Conservation (phyloP, 2,113 vertebrate species). For the human (Homo sapiens) region DNA sequence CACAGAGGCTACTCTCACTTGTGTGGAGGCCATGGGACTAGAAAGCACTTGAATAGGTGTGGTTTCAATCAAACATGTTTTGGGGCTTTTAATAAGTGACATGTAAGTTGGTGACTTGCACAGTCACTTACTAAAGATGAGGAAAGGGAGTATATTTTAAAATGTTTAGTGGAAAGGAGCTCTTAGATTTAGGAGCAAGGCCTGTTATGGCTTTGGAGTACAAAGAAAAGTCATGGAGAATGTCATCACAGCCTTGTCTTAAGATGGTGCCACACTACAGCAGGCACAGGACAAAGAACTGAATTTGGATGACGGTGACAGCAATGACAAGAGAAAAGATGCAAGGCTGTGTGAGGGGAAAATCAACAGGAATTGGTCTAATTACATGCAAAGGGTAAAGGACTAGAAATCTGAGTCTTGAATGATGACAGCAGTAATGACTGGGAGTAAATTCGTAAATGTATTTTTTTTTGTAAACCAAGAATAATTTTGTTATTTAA, state of each 20-base stretch:
- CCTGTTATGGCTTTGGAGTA: neutral
- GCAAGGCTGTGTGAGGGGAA: neutral
- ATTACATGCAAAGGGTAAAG: neutral
- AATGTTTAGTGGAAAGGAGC: neutral
- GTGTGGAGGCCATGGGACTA: neutral
- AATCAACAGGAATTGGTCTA: neutral
- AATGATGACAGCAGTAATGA: neutral
- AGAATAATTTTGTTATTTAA: slow-evolving; percentile 7
- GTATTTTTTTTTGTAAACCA: neutral
- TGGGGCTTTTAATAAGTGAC: neutral
- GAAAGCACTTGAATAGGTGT: accelerated
- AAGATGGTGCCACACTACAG: neutral
- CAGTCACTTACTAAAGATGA: neutral
- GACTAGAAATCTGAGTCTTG: neutral
- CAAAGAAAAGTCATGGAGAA: neutral
- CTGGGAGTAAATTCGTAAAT: neutral
- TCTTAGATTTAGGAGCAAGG: neutral
- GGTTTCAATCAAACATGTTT: neutral
- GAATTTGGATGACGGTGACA: neutral
- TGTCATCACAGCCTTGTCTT: neutral
- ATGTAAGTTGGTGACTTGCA: neutral
- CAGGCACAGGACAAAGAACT: neutral
- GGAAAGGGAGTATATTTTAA: neutral
- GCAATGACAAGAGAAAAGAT: neutral
- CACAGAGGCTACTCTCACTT: neutral